Percentiles rank a stretch among this genome's conserved stretches.
These are phyloP conservation scores for Dallia pectoralis DNA, from an alignment of 2,797 vertebrate species.

Conservation along the genomic window DNA sequence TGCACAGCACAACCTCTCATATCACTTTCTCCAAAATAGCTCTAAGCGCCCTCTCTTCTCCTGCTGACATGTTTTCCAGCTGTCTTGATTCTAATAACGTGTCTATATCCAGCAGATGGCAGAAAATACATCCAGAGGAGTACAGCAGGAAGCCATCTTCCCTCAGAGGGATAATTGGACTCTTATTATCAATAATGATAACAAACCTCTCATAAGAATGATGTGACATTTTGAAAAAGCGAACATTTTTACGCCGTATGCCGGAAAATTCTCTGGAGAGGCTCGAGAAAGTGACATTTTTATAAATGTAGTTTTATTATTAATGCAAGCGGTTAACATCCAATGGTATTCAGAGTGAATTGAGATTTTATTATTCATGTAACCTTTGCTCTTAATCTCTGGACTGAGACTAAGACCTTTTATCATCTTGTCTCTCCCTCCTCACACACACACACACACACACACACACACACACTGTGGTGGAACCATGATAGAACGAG, in stretches of 20 bases:
- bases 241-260: constrained; percentile 38
- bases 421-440: neutral
- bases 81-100: constrained; percentile 10
- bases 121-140: constrained; percentile 2
- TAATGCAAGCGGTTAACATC: constrained; percentile 72
- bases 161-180: constrained; percentile 19
- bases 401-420: constrained; percentile 30
- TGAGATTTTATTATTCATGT: constrained; percentile 66
- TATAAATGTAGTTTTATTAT: constrained; percentile 66
- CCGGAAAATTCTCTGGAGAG: constrained; percentile 27
- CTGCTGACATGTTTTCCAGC: constrained; percentile 4
- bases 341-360: constrained; percentile 54
- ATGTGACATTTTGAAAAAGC: constrained; percentile 15
- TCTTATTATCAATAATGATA: constrained; percentile 35
- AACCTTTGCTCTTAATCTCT: constrained; percentile 59
- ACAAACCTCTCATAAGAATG: constrained; percentile 27
- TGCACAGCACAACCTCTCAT: neutral
- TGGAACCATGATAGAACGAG: constrained; percentile 78
- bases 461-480: neutral
- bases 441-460: neutral
- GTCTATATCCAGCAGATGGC: constrained; percentile 14
- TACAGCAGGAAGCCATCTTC: neutral
- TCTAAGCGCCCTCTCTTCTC: neutral
- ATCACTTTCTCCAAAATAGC: neutral
- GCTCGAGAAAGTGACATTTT: constrained; percentile 33